Base-by-base conservation (phyloP, 2,797 vertebrate genomes). In the Urocyon cinereoargenteus region DNA sequence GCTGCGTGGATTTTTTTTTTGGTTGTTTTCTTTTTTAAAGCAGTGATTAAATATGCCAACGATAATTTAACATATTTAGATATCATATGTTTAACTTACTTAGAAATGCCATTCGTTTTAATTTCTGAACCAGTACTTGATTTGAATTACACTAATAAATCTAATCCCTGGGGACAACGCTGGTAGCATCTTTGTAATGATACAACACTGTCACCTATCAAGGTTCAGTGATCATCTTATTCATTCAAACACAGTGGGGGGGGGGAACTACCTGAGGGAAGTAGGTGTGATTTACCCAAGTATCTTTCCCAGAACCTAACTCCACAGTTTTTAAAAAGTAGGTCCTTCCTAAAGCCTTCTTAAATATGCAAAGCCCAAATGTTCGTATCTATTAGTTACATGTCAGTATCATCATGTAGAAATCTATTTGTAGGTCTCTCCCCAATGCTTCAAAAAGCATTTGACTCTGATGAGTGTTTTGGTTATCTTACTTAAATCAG, bases 41-140 rank as follows among this genome's bases (percentile, higher is more conserved):
- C 24, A 89, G 7, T 72, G 51, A 96, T 73, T 94, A 95, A 86
- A 91, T 86, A 96, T 26, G 81, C 55, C 90, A 90, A 95, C 89
- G 96, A 87, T 36, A 96, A 28, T 11, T 92, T 59, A 88, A 91
- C 55, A 70, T 75, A 84, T 59, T 86, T 75, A 96, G 45, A 72
- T 2, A 22, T 61, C 36, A 51, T 4, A 86, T 57, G 15, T 97
- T 78, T 95, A 91, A 94, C n/a, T 70, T 40, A 40, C 40, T 40
- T 45, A 45, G 84, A 95, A 82, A 85, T 59, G 40, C 55, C 34
- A 31, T 88, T 11, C 51, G 85, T 14, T 95, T 61, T 81, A 51
- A 55, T 91, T 97, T 96, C 34, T 57, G 87, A 98, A 93, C 15
- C 40, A 73, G 66, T 55, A 87, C 31, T 78, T 77, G 34, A 88